Percentiles rank a stretch among this genome's conserved stretches.
These are phyloP conservation scores for Actenoides lindsayi DNA, from an alignment of 2,113 vertebrate species.

Conservation along the genomic window DNA sequence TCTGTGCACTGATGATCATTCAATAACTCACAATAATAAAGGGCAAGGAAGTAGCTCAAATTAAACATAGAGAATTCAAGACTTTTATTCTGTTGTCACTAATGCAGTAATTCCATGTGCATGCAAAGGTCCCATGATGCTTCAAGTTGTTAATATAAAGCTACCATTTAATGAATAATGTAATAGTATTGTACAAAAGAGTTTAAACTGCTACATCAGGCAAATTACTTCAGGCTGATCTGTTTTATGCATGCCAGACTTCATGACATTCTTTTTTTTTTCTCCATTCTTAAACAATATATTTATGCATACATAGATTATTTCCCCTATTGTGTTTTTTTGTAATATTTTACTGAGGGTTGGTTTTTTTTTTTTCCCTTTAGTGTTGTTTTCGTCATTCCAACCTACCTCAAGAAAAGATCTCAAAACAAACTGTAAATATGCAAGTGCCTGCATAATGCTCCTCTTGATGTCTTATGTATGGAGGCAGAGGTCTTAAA, in stretches of 20 bases:
- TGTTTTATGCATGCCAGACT: background rate
- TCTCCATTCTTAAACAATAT: background rate
- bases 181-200: background rate
- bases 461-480: background rate
- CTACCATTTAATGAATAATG: conserved; percentile 39
- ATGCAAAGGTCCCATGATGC: background rate
- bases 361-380: background rate
- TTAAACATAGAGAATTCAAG: background rate
- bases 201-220: background rate
- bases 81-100: background rate
- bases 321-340: background rate
- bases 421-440: background rate
- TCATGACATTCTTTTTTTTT: background rate
- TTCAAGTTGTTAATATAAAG: conserved; percentile 28
- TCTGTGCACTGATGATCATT: background rate
- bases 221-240: background rate
- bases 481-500: conserved; percentile 13
- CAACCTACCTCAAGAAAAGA: background rate
- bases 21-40: conserved; percentile 45
- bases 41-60: background rate
- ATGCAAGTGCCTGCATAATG: background rate
- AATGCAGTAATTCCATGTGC: background rate
- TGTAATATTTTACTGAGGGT: background rate
- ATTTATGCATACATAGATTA: background rate
- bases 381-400: background rate